Base-by-base conservation (phyloP, 2,113 vertebrate genomes). In the Clarias gariepinus region DNA sequence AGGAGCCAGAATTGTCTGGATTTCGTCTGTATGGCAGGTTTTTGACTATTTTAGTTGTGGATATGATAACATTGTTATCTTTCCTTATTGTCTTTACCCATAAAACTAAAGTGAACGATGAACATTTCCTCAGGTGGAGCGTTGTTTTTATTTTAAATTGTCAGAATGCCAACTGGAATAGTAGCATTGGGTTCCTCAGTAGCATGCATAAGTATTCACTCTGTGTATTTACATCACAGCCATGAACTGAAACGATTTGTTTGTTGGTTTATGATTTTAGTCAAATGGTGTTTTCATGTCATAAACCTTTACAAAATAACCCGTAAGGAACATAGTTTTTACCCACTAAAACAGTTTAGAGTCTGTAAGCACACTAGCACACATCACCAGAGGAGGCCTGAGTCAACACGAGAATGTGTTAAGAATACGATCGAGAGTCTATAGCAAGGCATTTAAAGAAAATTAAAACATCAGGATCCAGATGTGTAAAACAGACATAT, bases 1-100 rank as follows among this genome's bases (percentile, higher is more conserved):
- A 82, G 89, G 91, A 92, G 93, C 92, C 91, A 92, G 81, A 90
- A 91, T 89, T 88, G 90, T 92, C 92, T 93, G 57, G 30, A 25
- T 60, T 80, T 23, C 18, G 18, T 33, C 36, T 60, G 66, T 25
- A 83, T 28, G 28, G 64, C 78, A 23, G 78, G 30, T 60, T 80
- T 80, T 80, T 21, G n/a, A 23, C 57, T 60, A 11, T 80, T 60
- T 33, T 57, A 57, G n/a, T 23, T 21, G 19, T 36, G 30, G 57
- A 60, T 60, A 36, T 60, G 55, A 80, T 80, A 80, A 80, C 30
- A 80, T 79, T 55, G 25, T 30, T 57, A 30, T 80, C 4, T 25
- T 60, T 78, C 8, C 57, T 78, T 78, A 4, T 80, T 55, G 55
- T 55, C 52, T 78, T 78, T 55, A 78, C 10, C 74, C 74, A 18